phyloP scores from a whole-genome alignment of 2,888 invertebrate genomes.

The Tethea ocularis region DNA sequence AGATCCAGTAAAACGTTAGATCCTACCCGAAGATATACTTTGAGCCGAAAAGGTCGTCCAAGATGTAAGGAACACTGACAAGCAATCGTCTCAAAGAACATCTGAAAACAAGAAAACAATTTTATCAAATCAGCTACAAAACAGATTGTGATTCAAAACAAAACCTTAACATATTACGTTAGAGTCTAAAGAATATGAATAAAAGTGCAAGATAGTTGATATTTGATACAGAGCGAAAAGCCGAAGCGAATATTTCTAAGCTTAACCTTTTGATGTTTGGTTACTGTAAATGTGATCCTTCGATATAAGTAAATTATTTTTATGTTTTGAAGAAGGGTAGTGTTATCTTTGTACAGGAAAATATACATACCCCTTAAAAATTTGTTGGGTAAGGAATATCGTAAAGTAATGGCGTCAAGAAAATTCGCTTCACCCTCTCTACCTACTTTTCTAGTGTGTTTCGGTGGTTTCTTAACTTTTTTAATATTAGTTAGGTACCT shows the following conservation, averaged over 20 bases:
- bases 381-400: no score
- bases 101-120: constrained; percentile 3
- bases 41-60: neutral
- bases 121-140: neutral
- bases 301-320: neutral
- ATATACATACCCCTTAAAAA: neutral
- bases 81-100: constrained; percentile 6
- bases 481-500: neutral
- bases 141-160: neutral
- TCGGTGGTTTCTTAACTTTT: no score
- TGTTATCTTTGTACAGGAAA: neutral
- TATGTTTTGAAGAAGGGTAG: neutral
- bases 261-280: constrained; percentile 9
- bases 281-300: constrained; percentile 9
- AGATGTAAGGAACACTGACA: constrained; percentile 4
- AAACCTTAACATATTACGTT: neutral
- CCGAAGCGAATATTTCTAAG: constrained; percentile 2
- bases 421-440: no score
- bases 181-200: neutral
- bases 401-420: no score
- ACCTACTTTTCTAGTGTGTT: no score
- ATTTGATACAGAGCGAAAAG: constrained; percentile 6
- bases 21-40: constrained; percentile 5
- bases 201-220: neutral
- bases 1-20: neutral